A percentile compares a stretch with the other conserved stretches of the same genome.
Evolutionary conservation across 2,797 vertebrate species (phyloP).

Genomic region (Ambastaia sidthimunki): DNA sequence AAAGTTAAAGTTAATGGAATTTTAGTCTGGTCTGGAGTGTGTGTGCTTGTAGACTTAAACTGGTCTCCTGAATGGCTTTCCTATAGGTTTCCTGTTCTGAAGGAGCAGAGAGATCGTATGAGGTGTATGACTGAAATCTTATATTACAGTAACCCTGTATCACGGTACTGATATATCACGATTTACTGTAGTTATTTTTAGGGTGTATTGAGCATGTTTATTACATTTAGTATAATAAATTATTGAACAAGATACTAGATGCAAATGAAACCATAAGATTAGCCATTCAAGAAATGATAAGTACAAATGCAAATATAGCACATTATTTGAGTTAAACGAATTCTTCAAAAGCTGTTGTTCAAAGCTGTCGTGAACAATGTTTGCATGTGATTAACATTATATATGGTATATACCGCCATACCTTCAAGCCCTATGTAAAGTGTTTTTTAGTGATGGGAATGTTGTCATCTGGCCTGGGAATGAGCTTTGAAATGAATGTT

Average conservation of each 20-base stretch:
- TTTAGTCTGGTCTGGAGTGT: constrained; percentile 46
- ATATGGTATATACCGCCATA: neutral
- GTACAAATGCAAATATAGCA: neutral
- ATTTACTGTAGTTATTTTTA: neutral
- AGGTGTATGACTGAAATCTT: neutral
- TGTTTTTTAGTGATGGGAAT: constrained; percentile 64
- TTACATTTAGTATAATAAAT: neutral
- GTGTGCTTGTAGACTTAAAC: constrained; percentile 7
- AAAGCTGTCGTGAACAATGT: too few relatives aligned
- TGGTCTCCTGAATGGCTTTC: neutral
- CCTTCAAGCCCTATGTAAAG: constrained; percentile 57
- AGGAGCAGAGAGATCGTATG: neutral
- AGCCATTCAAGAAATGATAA: neutral
- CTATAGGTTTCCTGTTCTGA: neutral
- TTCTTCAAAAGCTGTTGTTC: too few relatives aligned
- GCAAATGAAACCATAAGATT: neutral
- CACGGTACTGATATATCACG: neutral
- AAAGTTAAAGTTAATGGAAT: constrained; percentile 68
- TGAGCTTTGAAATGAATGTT: constrained; percentile 64
- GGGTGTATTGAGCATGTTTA: neutral
- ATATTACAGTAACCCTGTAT: neutral
- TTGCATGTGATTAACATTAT: neutral
- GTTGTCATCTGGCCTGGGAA: constrained; percentile 46
- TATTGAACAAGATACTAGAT: neutral
- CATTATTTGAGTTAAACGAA: too few relatives aligned